phyloP scores from a whole-genome alignment of 2,888 invertebrate genomes.

The Calameuta idolon region DNA sequence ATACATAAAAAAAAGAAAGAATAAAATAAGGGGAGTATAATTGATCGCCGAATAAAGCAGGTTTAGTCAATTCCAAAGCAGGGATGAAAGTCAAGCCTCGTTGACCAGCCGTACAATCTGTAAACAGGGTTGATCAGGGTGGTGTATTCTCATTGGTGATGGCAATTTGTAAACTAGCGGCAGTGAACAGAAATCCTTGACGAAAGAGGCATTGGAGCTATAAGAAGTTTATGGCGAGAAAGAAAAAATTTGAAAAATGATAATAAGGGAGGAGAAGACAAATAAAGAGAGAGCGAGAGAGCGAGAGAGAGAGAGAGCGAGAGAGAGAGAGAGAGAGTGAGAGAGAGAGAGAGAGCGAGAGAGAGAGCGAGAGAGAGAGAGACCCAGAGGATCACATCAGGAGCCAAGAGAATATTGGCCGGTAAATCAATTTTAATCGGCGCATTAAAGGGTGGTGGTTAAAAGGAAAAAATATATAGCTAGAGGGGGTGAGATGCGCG shows the following conservation, averaged over 20 bases:
- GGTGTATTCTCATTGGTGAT: neutral
- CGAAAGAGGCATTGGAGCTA: neutral
- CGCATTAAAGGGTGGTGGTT: neutral
- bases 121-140: neutral
- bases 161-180: neutral
- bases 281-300: constrained; percentile 8
- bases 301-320: constrained; percentile 1
- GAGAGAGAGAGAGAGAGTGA: neutral
- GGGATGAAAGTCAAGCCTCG: neutral
- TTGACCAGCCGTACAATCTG: neutral
- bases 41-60: neutral
- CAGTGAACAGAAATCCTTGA: neutral
- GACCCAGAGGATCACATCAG: neutral
- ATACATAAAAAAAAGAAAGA: neutral
- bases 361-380: constrained; percentile 1
- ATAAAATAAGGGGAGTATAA: neutral
- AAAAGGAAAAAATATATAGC: neutral
- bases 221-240: neutral
- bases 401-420: neutral
- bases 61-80: neutral
- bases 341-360: constrained; percentile 1
- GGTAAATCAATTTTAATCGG: constrained; percentile 9
- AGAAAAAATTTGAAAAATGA: neutral
- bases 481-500: neutral
- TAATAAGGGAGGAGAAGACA: neutral